Evolutionary conservation across 1,140 invertebrate genomes (phyloP), one percentile per base, ranked within the genome.

Genomic region (Orussus abietinus): DNA sequence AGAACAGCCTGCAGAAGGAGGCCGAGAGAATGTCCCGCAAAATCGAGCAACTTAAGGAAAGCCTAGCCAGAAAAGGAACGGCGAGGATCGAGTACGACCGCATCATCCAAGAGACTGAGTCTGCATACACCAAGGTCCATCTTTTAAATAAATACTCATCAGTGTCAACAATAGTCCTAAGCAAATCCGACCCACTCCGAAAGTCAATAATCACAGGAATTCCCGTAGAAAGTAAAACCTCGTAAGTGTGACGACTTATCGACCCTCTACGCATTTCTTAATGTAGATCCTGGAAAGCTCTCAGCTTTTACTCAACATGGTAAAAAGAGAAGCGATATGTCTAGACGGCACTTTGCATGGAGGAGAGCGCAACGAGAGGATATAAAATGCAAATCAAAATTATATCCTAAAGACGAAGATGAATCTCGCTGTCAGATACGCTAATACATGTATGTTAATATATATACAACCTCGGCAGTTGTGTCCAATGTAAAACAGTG

Each of bases 31-130:
- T 78, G 40, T 75, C 67, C 21, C 66, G 66, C 26, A 66, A 65
- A 51, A 59, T 79, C 19, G 71, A 72, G 4, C 69, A 73, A 54
- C 62, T 79, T 5, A 77, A 78, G 49, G 77, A 79, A 45, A 76
- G 70, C 59, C 54, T 80, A 6, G 65, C 66, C 4, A 77, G 75
- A 54, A 78, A 78, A 52, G 65, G 75, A 48, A 61, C 69, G 5
- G 64, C 72, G 1, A 57, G 75, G 40, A 75, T 72, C 49, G 76
- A 79, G 44, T 79, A 77, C 62, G 77, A 79, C 51, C 70, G 69
- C 39, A 78, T 77, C 7, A 78, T 80, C 22, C 64, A 71, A 18
- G 76, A 80, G 58, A 77, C 77, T 5, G 77, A 79, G 54, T 70
- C 70, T 10, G 77, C 77, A 13, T 80, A 78, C 49, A 69, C 73